phyloP scores from a whole-genome alignment of 2,113 vertebrate species.

The Numenius arquata region DNA sequence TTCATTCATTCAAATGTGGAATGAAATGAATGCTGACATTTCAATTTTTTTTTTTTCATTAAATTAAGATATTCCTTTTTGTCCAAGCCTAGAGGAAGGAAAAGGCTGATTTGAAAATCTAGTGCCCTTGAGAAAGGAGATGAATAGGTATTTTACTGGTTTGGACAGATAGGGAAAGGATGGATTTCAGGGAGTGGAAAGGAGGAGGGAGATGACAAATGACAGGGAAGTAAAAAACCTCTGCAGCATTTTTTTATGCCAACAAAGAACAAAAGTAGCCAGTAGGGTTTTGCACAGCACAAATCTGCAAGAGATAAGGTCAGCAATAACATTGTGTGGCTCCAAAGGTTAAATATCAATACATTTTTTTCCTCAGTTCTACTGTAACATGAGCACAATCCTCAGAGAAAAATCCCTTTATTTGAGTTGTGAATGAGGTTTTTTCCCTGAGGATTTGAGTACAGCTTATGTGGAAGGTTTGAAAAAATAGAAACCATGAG shows the following conservation, averaged over 20 bases:
- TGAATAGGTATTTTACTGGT: conserved; percentile 23
- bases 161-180: conserved; percentile 23
- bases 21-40: background rate
- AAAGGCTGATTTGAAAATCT: conserved; percentile 19
- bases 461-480: background rate
- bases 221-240: background rate
- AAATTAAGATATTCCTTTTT: background rate
- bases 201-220: background rate
- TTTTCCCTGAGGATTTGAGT: background rate
- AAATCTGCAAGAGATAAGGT: background rate
- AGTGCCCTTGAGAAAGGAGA: conserved; percentile 30
- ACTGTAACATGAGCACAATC: background rate
- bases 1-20: background rate
- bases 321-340: background rate
- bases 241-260: conserved; percentile 10
- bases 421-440: background rate
- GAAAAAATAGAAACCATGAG: background rate
- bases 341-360: background rate
- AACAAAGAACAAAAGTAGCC: conserved; percentile 3
- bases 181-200: background rate
- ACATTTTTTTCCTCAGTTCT: background rate
- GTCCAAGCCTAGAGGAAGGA: background rate
- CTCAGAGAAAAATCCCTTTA: background rate
- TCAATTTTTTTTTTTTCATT: background rate
- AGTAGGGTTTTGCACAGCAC: background rate